Percentiles rank a stretch among this genome's conserved stretches.
These are phyloP conservation scores for Metopia argyrocephala DNA, from an alignment of 2,888 invertebrate genomes.

Conservation along the genomic window DNA sequence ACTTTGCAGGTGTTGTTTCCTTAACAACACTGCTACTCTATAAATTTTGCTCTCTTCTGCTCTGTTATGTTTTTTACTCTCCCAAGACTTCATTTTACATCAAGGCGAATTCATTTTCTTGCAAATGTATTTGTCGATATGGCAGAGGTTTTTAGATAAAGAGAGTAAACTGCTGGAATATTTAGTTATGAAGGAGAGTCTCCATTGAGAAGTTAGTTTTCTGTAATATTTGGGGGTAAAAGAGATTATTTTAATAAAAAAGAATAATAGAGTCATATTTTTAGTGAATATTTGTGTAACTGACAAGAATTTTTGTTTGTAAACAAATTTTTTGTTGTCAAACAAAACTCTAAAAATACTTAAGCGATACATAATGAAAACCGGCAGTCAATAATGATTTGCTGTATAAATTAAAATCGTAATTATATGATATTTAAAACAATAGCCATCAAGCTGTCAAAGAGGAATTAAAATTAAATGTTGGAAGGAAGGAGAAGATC, in stretches of 20 bases:
- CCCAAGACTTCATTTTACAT: background rate
- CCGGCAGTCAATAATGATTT: too few species aligned
- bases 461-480: too few species aligned
- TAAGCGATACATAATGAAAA: background rate
- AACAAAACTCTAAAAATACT: background rate
- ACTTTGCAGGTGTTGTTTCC: slow-evolving; percentile 50
- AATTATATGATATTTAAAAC: too few species aligned
- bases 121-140: too few species aligned
- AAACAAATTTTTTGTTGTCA: slow-evolving; percentile 40
- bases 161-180: slow-evolving; percentile 41
- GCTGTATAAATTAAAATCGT: too few species aligned
- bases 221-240: background rate
- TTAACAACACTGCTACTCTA: background rate
- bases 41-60: background rate
- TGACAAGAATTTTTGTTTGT: slow-evolving; percentile 27
- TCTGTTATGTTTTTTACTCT: background rate
- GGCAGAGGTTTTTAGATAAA: background rate
- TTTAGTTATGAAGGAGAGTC: background rate
- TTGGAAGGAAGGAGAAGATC: too few species aligned
- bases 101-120: slow-evolving; percentile 34
- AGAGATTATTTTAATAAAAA: background rate
- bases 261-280: background rate
- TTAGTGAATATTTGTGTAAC: background rate
- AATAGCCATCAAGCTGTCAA: too few species aligned
- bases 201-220: too few species aligned